These are phyloP conservation scores for Rapana venosa DNA, from an alignment of 2,888 invertebrate species.

Conservation along the genomic window DNA sequence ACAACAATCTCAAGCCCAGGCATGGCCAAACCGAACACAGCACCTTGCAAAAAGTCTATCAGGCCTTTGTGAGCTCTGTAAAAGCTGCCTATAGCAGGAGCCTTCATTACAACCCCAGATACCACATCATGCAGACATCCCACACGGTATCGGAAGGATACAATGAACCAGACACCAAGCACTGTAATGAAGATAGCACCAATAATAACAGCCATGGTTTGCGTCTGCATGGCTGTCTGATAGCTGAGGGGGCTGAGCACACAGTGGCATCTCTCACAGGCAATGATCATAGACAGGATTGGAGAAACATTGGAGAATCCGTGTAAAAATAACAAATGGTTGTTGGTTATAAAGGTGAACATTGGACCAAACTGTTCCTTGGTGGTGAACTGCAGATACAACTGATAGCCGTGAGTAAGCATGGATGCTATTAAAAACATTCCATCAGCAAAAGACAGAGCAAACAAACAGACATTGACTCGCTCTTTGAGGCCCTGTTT, in stretches of 20 bases:
- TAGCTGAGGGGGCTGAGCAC: neutral
- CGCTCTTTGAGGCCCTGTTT: constrained; percentile 27
- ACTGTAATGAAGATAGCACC: neutral
- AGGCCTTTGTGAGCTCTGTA: neutral
- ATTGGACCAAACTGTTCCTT: constrained; percentile 4
- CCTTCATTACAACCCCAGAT: neutral
- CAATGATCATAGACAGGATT: neutral
- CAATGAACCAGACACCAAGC: neutral
- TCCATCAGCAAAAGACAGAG: constrained; percentile 4
- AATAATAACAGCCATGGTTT: neutral
- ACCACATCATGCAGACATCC: neutral
- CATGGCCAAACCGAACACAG: neutral
- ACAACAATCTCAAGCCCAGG: neutral
- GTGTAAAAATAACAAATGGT: neutral
- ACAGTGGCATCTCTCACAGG: neutral
- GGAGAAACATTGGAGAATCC: neutral
- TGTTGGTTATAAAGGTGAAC: neutral
- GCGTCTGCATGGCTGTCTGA: neutral
- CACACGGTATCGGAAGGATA: neutral
- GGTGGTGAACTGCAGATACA: neutral
- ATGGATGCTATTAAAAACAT: neutral
- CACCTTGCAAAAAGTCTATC: neutral
- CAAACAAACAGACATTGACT: constrained; percentile 29
- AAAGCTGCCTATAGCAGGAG: neutral
- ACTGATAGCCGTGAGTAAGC: neutral